Evolutionary conservation across 1,140 invertebrate genomes (phyloP), one percentile per base, ranked within the genome.

Genomic region (Metaphire vulgaris): DNA sequence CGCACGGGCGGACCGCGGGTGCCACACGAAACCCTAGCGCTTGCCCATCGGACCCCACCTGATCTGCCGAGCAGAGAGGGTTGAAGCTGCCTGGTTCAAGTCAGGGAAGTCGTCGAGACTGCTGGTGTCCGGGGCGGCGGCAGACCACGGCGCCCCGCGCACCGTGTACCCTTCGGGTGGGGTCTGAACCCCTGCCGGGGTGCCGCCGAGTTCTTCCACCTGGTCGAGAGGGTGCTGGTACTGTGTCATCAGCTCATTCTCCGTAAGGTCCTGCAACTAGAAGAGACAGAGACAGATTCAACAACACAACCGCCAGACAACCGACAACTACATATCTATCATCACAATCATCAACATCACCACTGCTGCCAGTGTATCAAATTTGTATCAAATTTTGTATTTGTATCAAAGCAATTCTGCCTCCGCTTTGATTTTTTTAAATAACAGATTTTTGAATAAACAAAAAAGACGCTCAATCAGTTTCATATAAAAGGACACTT

Each of bases 61-160:
- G 41, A 56, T 56, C 41, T 6, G 41, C 41, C 21, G 41, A 6
- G 41, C 6, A 6, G 41, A 56, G 6, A 12, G 41, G 6, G 41
- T 21, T 56, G 41, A 56, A 56, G 41, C 41, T 56, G 41, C 41
- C 21, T 56, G 41, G 41, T 56, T 6, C 41, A 30, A 67, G 26
- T 77, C 74, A 21, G 32, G 56, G 65, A 77, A 67, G 41, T 75
- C 69, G 66, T 78, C 33, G 56, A 41, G 26, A 32, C 72, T 71
- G 67, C 56, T 64, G 34, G 94, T 96, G 84, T 96, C 78, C 31
- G 74, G 28, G 1, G 65, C 64, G 29, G 83, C 81, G 1, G 65
- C 64, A 29, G 83, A 82, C 95, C 95, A 97, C 6, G 95, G 94
- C 16, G 91, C 95, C 75, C 93, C 93, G 82, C 91, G 91, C 14